These are phyloP conservation scores for Isurus oxyrinchus DNA, from an alignment of 2,113 vertebrate genomes.

Conservation along the genomic window DNA sequence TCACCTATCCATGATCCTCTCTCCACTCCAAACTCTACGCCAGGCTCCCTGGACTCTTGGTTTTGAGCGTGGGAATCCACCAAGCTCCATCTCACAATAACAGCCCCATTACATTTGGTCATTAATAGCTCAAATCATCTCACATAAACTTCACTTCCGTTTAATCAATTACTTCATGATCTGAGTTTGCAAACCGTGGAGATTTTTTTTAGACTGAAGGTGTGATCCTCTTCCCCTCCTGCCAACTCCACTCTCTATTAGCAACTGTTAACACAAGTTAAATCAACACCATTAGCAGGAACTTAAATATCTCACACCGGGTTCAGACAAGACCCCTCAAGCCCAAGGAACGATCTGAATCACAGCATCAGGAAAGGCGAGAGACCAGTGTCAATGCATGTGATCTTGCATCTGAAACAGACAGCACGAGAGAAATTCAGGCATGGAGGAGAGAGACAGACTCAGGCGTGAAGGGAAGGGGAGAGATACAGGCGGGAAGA, in stretches of 20 bases:
- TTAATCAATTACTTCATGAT: background rate
- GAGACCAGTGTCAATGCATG: background rate
- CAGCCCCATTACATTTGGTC: background rate
- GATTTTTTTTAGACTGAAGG: no score
- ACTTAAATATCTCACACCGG: background rate
- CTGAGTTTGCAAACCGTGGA: background rate
- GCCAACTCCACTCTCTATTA: background rate
- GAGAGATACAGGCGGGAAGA: background rate
- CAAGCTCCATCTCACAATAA: background rate
- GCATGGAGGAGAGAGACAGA: background rate
- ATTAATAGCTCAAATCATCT: background rate
- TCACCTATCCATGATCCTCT: no score
- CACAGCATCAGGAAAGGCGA: background rate
- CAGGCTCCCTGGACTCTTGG: background rate
- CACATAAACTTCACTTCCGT: background rate
- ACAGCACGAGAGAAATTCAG: no score
- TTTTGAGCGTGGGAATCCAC: background rate
- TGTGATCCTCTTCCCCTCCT: background rate
- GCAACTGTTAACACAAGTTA: background rate
- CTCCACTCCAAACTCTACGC: background rate
- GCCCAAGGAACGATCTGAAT: background rate
- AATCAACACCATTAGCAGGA: background rate
- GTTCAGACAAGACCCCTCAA: background rate
- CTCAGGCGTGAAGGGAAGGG: background rate
- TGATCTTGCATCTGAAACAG: background rate